Evolutionary conservation across 2,888 invertebrate species (phyloP).

Genomic region (Pimpla rufipes): DNA sequence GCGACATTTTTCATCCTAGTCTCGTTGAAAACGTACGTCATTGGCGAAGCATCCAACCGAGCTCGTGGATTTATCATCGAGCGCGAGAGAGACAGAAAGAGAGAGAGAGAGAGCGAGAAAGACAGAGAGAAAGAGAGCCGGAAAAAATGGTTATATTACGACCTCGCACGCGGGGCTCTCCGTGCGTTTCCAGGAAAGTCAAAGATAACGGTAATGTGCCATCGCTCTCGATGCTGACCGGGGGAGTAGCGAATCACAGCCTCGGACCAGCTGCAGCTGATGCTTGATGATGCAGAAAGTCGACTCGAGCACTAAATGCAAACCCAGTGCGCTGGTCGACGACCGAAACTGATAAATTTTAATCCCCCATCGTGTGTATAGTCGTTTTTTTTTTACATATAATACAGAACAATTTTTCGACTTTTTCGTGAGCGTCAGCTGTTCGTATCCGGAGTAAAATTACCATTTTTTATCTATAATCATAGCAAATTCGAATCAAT

Average conservation of each 20-base stretch:
- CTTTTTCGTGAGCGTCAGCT: no score
- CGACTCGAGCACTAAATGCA: constrained; percentile 45
- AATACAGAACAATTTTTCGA: background rate
- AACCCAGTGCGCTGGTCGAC: constrained; percentile 1
- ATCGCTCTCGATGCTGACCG: constrained; percentile 67
- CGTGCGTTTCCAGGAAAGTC: constrained; percentile 70
- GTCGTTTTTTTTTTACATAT: background rate
- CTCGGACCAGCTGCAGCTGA: constrained; percentile 55
- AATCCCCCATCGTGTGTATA: background rate
- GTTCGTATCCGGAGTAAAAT: no score
- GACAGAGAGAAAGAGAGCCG: constrained; percentile 25
- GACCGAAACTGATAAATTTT: constrained; percentile 18
- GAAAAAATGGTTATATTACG: constrained; percentile 62
- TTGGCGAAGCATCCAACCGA: constrained; percentile 46
- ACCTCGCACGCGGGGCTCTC: constrained; percentile 61
- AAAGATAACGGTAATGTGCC: constrained; percentile 72
- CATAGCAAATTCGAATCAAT: no score
- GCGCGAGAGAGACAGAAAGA: constrained; percentile 37
- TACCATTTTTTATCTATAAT: no score
- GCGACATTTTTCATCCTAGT: constrained; percentile 26
- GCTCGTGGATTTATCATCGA: constrained; percentile 60
- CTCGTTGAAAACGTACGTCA: constrained; percentile 53
- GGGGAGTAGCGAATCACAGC: constrained; percentile 45
- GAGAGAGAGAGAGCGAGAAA: constrained; percentile 33
- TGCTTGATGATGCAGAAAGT: constrained; percentile 60